Percentiles rank a stretch among this genome's conserved stretches.
These are phyloP conservation scores for Phaedon cochleariae DNA, from an alignment of 2,888 invertebrate species.

Conservation along the genomic window DNA sequence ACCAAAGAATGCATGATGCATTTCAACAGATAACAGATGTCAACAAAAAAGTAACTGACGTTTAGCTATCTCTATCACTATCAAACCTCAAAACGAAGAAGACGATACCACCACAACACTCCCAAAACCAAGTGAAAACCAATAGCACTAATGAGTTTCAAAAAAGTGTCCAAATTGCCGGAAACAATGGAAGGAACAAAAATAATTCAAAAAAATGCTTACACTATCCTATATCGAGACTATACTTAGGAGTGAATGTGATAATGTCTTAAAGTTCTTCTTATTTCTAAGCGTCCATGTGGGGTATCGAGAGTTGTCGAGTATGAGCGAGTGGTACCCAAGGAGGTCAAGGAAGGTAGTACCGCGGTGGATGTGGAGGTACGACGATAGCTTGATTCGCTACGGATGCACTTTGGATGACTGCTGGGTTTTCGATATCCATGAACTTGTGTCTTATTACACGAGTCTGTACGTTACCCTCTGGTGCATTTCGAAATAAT, in stretches of 20 bases:
- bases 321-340: constrained; percentile 53
- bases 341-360: constrained; percentile 59
- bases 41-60: not conserved
- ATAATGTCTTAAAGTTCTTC: constrained; percentile 62
- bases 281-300: constrained; percentile 62
- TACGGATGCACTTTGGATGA: not conserved
- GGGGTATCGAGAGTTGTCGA: constrained; percentile 56
- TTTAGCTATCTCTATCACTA: not conserved
- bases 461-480: not conserved
- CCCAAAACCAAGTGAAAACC: constrained; percentile 9
- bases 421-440: not conserved
- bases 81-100: constrained; percentile 13
- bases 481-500: not conserved
- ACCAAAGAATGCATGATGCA: too few species aligned
- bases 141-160: not conserved
- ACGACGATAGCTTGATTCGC: constrained; percentile 22
- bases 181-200: constrained; percentile 42
- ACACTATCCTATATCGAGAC: constrained; percentile 57
- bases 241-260: constrained; percentile 61
- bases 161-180: constrained; percentile 17
- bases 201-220: constrained; percentile 49
- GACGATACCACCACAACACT: constrained; percentile 8
- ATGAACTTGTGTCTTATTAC: too few species aligned
- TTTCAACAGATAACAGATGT: not conserved
- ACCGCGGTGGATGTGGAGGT: constrained; percentile 23